Evolutionary conservation across 2,888 invertebrate genomes (phyloP).

Genomic region (Ophion slaviceki): DNA sequence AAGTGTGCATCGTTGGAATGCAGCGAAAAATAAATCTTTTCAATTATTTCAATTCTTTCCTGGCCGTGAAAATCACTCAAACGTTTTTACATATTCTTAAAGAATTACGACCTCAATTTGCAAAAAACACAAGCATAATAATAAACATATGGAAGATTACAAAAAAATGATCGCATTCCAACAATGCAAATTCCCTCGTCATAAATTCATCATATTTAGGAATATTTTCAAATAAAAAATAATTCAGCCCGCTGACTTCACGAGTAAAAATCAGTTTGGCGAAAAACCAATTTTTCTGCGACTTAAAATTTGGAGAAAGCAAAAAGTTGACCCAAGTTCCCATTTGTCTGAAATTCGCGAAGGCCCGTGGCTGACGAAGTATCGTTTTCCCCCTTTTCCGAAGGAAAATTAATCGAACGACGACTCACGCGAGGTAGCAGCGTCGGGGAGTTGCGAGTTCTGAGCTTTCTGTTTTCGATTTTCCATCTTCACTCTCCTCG

Average conservation of each 20-base stretch:
- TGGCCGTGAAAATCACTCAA: too few relatives aligned
- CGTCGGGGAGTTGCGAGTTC: slow-evolving; percentile 47
- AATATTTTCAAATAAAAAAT: background rate
- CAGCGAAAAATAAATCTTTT: too few relatives aligned
- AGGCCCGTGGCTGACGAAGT: background rate
- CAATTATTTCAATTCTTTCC: too few relatives aligned
- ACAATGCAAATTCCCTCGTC: too few relatives aligned
- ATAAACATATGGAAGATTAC: too few relatives aligned
- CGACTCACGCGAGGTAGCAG: slow-evolving; percentile 56
- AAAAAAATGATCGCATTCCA: too few relatives aligned
- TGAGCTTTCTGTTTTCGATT: slow-evolving; percentile 63
- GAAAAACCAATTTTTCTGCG: background rate
- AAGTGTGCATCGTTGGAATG: too few relatives aligned
- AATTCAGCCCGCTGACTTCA: background rate
- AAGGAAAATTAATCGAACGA: background rate
- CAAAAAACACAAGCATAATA: too few relatives aligned
- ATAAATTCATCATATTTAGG: background rate
- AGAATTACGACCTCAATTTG: too few relatives aligned
- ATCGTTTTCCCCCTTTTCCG: background rate
- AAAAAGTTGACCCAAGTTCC: too few relatives aligned
- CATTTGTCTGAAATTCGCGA: background rate
- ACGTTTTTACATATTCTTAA: too few relatives aligned
- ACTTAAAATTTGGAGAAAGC: too few relatives aligned
- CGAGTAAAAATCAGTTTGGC: background rate
- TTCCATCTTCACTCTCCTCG: slow-evolving; percentile 68